Conservation (phyloP, 2,113 vertebrate species). For the Macaca nemestrina region DNA sequence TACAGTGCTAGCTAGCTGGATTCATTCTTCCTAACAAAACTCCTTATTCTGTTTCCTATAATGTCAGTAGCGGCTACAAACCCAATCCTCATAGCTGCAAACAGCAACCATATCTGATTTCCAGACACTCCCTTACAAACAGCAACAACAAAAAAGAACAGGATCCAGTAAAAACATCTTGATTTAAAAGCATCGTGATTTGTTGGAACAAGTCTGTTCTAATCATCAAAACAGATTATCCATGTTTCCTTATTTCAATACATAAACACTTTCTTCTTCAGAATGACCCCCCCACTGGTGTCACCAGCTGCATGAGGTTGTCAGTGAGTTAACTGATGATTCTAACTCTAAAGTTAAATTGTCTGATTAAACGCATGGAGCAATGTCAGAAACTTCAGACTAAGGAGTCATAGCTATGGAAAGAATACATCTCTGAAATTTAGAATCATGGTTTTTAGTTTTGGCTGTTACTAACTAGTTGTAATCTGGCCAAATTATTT, state of each 20-base stretch:
- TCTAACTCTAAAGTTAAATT: background rate
- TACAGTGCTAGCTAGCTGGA: background rate
- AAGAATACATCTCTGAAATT: background rate
- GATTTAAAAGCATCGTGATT: background rate
- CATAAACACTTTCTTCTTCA: background rate
- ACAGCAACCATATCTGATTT: background rate
- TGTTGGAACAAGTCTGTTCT: background rate
- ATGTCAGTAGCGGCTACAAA: background rate
- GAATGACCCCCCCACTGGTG: background rate
- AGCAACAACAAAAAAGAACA: background rate
- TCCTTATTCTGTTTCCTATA: background rate
- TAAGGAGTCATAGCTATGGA: background rate
- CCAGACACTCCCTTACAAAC: background rate
- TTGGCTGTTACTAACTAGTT: background rate
- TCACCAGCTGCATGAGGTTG: background rate
- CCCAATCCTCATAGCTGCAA: background rate
- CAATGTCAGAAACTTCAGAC: background rate
- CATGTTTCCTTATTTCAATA: background rate
- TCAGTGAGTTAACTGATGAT: background rate
- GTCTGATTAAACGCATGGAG: background rate
- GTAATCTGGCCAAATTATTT: background rate
- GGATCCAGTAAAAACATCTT: background rate
- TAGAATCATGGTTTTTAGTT: background rate
- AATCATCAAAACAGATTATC: background rate
- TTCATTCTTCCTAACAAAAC: background rate